phyloP scores from a whole-genome alignment of 1,140 invertebrate genomes.

The Daktulosphaira vitifoliae region DNA sequence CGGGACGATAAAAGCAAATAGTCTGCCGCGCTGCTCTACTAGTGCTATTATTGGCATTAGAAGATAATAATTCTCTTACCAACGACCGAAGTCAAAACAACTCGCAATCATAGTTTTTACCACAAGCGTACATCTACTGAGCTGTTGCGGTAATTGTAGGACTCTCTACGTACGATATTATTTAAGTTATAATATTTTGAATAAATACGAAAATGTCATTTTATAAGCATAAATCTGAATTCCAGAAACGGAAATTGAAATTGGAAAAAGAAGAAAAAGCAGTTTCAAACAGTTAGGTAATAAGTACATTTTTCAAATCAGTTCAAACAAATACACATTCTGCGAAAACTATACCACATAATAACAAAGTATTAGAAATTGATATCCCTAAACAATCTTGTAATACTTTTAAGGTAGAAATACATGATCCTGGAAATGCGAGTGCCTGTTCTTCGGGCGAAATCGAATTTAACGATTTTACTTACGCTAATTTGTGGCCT shows the following conservation, averaged over 20 bases:
- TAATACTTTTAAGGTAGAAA: constrained; percentile 1
- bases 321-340: neutral
- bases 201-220: neutral
- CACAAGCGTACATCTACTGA: too few species aligned
- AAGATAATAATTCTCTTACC: too few species aligned
- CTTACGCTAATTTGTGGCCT: neutral
- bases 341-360: neutral
- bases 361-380: neutral
- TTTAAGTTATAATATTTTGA: too few species aligned
- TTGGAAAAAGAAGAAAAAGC: neutral
- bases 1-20: too few species aligned
- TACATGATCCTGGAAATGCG: neutral
- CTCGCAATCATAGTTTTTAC: too few species aligned
- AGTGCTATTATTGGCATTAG: too few species aligned
- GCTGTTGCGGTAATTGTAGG: too few species aligned
- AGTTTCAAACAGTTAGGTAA: neutral
- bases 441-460: neutral
- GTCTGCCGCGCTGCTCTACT: too few species aligned
- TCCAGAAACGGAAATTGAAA: constrained; percentile 4
- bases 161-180: too few species aligned
- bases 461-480: neutral
- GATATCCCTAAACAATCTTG: neutral
- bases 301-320: constrained; percentile 5
- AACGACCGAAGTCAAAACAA: too few species aligned
- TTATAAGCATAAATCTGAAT: constrained; percentile 7